Evolutionary conservation across 2,113 vertebrate genomes (phyloP), one percentile per base, ranked within the genome.

Genomic region (Recurvirostra avosetta): DNA sequence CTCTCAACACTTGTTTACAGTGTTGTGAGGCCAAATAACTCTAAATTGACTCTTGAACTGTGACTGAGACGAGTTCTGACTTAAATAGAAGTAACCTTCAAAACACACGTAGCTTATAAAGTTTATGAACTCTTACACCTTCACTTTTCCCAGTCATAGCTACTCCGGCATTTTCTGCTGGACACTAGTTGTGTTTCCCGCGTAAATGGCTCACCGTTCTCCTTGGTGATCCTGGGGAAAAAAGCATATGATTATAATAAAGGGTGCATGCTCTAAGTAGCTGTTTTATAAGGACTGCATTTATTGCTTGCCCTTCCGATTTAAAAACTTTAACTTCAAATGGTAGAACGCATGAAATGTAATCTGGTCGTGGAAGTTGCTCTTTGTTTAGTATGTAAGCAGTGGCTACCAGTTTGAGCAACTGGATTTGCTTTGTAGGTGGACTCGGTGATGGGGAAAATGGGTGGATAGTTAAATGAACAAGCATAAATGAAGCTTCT

Each of bases 381-480:
- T 85, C 78, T 76, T 52, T 96, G 63, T 83, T 36, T 15, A 25
- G 38, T 78, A 23, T 21, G 5, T 14, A 74, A 40, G 76, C 58
- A 63, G 86, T 58, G 74, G 52, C 63, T 56, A 6, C 65, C 70
- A 16, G 36, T 96, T 92, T 77, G 27, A 65, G 62, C 61, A 85
- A 55, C 68, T 75, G 71, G 68, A 90, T 97, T 96, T 96, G 56
- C 50, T 70, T 81, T 95, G 67, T 80, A 30, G 93, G 78, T 81
- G 47, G 63, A 41, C 86, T 94, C 76, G 83, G 61, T 78, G 47
- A 7, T 83, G 66, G 53, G 65, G 50, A 85, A 80, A 72, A 32
- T 84, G 90, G 63, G 32, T 61, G 65, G 52, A 10, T 59, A 75
- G 80, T 87, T 74, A 84, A 92, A 84, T 68, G 73, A 75, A 32